Evolutionary conservation across 2,113 vertebrate species (phyloP).

Genomic region (Isurus oxyrinchus): DNA sequence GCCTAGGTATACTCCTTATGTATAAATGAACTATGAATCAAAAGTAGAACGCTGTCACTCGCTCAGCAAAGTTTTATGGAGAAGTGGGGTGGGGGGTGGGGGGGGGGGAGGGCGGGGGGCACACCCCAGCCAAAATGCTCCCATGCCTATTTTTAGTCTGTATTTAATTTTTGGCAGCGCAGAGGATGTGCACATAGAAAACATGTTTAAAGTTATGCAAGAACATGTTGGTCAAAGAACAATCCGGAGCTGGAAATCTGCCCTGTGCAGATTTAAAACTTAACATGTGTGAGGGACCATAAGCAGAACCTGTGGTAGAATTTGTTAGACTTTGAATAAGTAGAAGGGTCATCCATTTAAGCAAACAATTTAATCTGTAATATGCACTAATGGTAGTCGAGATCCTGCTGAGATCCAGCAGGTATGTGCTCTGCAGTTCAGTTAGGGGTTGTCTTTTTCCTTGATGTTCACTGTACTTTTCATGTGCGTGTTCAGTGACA

Average conservation of each 20-base stretch:
- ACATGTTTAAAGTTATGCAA: not conserved
- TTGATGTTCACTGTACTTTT: not conserved
- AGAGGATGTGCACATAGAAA: not conserved
- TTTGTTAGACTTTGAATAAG: not conserved
- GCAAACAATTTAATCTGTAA: not conserved
- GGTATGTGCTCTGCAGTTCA: too few relatives aligned
- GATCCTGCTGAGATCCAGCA: not conserved
- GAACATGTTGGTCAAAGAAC: not conserved
- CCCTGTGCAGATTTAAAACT: not conserved
- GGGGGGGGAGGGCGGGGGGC: too few relatives aligned
- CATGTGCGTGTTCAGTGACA: not conserved
- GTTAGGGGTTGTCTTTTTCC: not conserved
- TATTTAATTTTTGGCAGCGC: not conserved
- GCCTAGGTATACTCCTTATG: not conserved
- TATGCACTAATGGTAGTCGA: not conserved
- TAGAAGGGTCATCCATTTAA: not conserved
- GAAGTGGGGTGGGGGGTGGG: too few relatives aligned
- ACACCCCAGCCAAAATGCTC: not conserved
- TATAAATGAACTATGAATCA: not conserved
- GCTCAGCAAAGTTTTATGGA: not conserved
- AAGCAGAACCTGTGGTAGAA: not conserved
- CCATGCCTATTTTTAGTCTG: not conserved
- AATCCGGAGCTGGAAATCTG: not conserved
- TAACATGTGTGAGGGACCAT: not conserved
- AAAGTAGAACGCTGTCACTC: not conserved